phyloP scores from a whole-genome alignment of 2,888 invertebrate genomes.

The Pasiphila rectangulata region DNA sequence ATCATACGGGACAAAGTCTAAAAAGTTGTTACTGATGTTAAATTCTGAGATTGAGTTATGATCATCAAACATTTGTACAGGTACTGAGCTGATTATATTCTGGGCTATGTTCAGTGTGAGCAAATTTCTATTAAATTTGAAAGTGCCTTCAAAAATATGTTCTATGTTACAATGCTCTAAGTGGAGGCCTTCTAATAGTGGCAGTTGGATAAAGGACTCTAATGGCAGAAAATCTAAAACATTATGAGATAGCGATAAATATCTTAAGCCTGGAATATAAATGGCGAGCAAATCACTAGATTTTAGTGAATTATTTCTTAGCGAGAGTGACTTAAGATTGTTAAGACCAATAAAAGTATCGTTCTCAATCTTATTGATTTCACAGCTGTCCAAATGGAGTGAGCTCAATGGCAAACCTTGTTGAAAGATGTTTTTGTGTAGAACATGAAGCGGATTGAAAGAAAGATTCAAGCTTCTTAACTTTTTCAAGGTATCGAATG shows the following conservation, averaged over 20 bases:
- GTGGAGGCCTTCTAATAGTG: conserved; percentile 87
- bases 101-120: conserved; percentile 86
- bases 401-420: conserved; percentile 87
- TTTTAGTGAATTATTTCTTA: conserved; percentile 87
- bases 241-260: conserved; percentile 87
- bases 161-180: conserved; percentile 86
- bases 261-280: conserved; percentile 87
- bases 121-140: conserved; percentile 87
- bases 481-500: conserved; percentile 88
- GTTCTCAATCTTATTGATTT: conserved; percentile 86
- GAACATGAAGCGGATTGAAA: conserved; percentile 85
- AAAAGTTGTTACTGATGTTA: conserved; percentile 86
- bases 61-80: conserved; percentile 84
- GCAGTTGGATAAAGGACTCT: conserved; percentile 86
- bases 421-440: conserved; percentile 88
- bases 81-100: conserved; percentile 84
- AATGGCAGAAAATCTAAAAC: conserved; percentile 87
- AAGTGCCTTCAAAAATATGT: conserved; percentile 85
- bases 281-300: conserved; percentile 85
- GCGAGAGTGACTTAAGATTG: conserved; percentile 88
- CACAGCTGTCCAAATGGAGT: conserved; percentile 88
- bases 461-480: conserved; percentile 89
- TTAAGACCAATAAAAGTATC: conserved; percentile 88
- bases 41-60: conserved; percentile 87
- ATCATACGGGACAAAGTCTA: conserved; percentile 88